phyloP scores from a whole-genome alignment of 2,888 invertebrate species.

The Poecilobothrus nobilitatus region DNA sequence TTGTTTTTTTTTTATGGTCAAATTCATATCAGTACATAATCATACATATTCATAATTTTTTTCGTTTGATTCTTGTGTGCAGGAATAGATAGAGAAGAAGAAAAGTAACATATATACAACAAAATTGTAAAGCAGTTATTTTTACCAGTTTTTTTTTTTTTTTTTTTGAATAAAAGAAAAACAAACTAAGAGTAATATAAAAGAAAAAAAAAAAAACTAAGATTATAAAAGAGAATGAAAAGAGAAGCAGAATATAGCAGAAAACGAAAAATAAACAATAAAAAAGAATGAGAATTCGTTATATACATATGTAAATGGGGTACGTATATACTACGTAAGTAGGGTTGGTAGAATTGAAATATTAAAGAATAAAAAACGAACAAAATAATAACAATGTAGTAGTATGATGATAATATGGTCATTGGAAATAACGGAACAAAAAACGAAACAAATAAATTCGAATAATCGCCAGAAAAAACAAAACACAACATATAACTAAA shows the following conservation, averaged over 20 bases:
- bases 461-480: neutral
- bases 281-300: neutral
- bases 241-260: neutral
- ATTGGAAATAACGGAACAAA: neutral
- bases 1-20: too few species aligned
- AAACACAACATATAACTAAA: neutral
- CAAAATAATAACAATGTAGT: too few species aligned
- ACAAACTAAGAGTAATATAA: neutral
- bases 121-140: neutral
- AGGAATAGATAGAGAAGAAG: too few species aligned
- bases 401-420: neutral
- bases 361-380: neutral
- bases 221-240: neutral
- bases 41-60: too few species aligned
- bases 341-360: neutral
- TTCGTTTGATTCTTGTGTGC: too few species aligned
- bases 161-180: neutral
- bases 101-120: neutral
- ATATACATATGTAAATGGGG: neutral
- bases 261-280: neutral
- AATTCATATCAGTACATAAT: too few species aligned
- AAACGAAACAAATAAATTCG: neutral
- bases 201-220: neutral
- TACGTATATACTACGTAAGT: too few species aligned
- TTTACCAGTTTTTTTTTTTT: neutral